Conservation (phyloP, 2,888 invertebrate species). For the Lissocephala sabroskyi region DNA sequence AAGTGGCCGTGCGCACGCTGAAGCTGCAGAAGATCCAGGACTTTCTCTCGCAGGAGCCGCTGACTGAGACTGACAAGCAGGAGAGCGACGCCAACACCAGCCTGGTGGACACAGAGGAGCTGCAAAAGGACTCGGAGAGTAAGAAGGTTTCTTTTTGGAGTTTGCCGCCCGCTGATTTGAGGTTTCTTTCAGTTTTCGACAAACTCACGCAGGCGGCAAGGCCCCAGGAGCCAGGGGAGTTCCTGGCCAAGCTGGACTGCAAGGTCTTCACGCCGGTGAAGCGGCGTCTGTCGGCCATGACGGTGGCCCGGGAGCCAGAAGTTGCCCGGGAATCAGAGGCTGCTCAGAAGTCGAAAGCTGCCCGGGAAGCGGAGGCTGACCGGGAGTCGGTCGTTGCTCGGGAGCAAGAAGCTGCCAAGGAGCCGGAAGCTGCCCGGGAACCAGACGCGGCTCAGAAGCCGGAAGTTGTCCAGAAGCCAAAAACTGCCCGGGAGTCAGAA, state of each 20-base stretch:
- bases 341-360: neutral
- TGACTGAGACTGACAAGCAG: slow-evolving; percentile 26
- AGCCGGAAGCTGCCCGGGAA: slow-evolving; percentile 4
- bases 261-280: slow-evolving; percentile 38
- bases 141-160: neutral
- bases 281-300: neutral
- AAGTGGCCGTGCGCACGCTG: slow-evolving; percentile 51
- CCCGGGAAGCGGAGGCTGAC: slow-evolving; percentile 6
- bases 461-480: too few relatives aligned
- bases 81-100: slow-evolving; percentile 35
- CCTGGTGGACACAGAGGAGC: slow-evolving; percentile 16
- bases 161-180: too few relatives aligned
- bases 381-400: too few relatives aligned
- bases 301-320: slow-evolving; percentile 3
- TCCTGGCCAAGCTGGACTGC: slow-evolving; percentile 38
- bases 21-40: slow-evolving; percentile 69
- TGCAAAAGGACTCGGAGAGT: slow-evolving; percentile 34
- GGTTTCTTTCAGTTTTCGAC: slow-evolving; percentile 49
- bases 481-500: too few relatives aligned
- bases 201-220: slow-evolving; percentile 27
- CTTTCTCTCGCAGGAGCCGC: slow-evolving; percentile 40
- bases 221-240: neutral
- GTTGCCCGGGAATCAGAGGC: too few relatives aligned
- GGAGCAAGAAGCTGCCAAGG: too few relatives aligned
- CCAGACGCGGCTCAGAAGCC: too few relatives aligned